Evolutionary conservation across 2,797 vertebrate species (phyloP).

Genomic region (Urocyon cinereoargenteus): DNA sequence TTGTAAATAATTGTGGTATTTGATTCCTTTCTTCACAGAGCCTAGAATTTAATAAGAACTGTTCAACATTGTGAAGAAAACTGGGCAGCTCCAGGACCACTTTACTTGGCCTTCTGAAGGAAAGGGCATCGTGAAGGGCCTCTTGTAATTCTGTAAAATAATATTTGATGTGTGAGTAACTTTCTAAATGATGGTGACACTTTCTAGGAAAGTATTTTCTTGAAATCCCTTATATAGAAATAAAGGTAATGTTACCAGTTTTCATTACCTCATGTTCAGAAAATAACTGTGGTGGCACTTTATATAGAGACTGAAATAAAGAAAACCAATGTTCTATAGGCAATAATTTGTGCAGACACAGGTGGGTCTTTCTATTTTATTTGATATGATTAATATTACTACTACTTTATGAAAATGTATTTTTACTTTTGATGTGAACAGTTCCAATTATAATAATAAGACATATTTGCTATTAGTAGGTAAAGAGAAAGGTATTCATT

Average conservation of each 20-base stretch:
- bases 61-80: background rate
- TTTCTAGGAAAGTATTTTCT: background rate
- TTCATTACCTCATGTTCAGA: background rate
- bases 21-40: background rate
- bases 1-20: background rate
- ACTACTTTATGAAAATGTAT: background rate
- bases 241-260: background rate
- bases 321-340: background rate
- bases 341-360: background rate
- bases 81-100: background rate
- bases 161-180: background rate
- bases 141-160: background rate
- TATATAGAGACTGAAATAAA: background rate
- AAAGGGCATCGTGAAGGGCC: background rate
- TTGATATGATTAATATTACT: background rate
- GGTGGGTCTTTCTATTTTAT: background rate
- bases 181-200: background rate
- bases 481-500: background rate
- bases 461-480: background rate
- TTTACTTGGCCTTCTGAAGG: background rate
- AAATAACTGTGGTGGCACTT: background rate
- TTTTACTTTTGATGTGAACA: background rate
- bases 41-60: background rate
- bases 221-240: background rate
- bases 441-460: background rate